Evolutionary conservation across 2,113 vertebrate species (phyloP).

Genomic region (Pachypanchax playfairii): DNA sequence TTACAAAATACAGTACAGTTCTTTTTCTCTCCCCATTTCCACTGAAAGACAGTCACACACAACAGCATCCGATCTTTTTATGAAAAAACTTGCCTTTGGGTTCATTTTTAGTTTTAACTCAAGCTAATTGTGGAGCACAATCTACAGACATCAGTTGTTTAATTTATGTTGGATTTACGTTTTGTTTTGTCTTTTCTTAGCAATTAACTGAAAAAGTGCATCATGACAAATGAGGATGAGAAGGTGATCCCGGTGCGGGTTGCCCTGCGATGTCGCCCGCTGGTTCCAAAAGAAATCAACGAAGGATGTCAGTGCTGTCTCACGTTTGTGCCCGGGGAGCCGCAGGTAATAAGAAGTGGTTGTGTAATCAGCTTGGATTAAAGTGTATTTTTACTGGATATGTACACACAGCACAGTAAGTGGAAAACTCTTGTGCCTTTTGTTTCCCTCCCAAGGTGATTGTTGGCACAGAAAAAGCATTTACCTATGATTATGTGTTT

Average conservation of each 20-base stretch:
- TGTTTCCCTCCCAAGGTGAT: constrained; percentile 81
- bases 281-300: constrained; percentile 86
- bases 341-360: constrained; percentile 85
- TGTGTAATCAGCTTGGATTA: no score
- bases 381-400: no score
- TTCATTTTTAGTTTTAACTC: no score
- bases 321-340: constrained; percentile 88
- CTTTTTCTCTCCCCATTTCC: not conserved
- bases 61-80: no score
- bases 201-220: constrained; percentile 2
- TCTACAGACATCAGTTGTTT: no score
- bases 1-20: not conserved
- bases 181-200: not conserved
- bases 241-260: constrained; percentile 90
- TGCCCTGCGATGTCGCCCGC: constrained; percentile 89
- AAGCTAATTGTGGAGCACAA: no score
- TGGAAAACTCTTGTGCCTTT: not conserved
- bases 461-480: constrained; percentile 89
- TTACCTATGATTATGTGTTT: constrained; percentile 95
- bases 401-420: not conserved
- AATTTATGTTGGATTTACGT: not conserved
- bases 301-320: constrained; percentile 93
- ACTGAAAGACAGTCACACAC: no score
- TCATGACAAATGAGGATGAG: constrained; percentile 83
- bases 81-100: no score